These are phyloP conservation scores for Uloborus diversus DNA, from an alignment of 1,140 invertebrate genomes.

Conservation along the genomic window DNA sequence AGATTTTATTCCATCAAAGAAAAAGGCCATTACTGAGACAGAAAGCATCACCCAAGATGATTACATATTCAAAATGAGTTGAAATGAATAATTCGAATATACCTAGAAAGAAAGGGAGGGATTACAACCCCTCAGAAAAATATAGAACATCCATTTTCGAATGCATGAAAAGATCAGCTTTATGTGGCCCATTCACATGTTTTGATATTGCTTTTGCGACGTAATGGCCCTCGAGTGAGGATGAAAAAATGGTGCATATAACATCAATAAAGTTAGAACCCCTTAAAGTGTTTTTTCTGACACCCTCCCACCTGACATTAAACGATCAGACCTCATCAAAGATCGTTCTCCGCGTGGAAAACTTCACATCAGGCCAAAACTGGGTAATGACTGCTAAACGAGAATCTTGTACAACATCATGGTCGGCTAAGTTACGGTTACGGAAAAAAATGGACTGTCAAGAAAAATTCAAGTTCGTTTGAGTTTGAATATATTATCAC, in stretches of 20 bases:
- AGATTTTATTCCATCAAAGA: no score
- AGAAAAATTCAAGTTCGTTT: neutral
- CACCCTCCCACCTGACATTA: conserved; percentile 4
- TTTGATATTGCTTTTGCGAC: neutral
- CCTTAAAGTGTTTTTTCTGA: conserved; percentile 41
- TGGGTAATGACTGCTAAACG: conserved; percentile 33
- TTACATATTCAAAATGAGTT: no score
- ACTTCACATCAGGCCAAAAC: conserved; percentile 8
- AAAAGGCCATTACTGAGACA: no score
- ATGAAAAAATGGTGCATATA: conserved; percentile 21
- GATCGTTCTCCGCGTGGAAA: conserved; percentile 17
- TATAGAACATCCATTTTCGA: no score
- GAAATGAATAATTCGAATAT: no score
- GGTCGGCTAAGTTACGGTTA: conserved; percentile 25
- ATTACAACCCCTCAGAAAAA: no score
- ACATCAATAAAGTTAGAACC: conserved; percentile 50
- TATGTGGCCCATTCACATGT: no score
- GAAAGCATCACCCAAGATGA: no score
- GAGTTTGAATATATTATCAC: conserved; percentile 50
- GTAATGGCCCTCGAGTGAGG: conserved; percentile 31
- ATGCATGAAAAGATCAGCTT: no score
- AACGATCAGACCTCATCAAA: conserved; percentile 32
- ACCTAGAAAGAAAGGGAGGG: no score
- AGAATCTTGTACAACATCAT: conserved; percentile 22
- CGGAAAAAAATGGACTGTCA: neutral